Evolutionary conservation across 1,140 invertebrate genomes (phyloP).

Genomic region (Halesus radiatus): DNA sequence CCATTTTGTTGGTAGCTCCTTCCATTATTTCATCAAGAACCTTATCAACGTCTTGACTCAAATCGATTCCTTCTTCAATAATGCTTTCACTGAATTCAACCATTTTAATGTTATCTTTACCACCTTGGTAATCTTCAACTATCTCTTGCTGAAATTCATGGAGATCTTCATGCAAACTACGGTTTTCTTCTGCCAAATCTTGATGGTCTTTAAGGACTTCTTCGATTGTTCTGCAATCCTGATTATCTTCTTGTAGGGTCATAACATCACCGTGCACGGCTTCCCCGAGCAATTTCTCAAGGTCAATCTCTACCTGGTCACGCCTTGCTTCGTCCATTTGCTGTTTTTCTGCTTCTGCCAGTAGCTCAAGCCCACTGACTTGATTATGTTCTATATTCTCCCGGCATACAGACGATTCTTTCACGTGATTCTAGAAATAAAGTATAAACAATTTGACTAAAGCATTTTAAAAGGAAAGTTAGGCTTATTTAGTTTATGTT

Average conservation of each 20-base stretch:
- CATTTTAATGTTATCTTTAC: neutral
- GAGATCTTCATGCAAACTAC: neutral
- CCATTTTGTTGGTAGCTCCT: constrained; percentile 1
- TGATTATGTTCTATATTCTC: constrained; percentile 2
- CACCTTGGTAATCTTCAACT: neutral
- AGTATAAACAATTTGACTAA: neutral
- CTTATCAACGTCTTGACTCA: neutral
- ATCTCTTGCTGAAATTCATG: neutral
- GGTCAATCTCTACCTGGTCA: constrained; percentile 13
- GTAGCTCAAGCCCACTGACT: constrained; percentile 18
- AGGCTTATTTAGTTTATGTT: too few relatives aligned
- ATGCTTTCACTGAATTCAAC: neutral
- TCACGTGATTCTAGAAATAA: constrained; percentile 35
- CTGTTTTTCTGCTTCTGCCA: neutral
- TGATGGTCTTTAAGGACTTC: constrained; percentile 26
- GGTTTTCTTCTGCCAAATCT: neutral
- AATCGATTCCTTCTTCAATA: constrained; percentile 1
- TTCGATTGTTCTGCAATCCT: constrained; percentile 3
- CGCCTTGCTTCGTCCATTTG: constrained; percentile 19
- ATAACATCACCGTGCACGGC: neutral
- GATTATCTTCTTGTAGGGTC: neutral
- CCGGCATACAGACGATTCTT: constrained; percentile 15
- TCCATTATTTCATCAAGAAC: constrained; percentile 8
- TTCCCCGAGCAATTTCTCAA: constrained; percentile 15
- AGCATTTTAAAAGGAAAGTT: too few relatives aligned